phyloP scores from a whole-genome alignment of 2,113 vertebrate species.

The Psilopsiagon aymara region DNA sequence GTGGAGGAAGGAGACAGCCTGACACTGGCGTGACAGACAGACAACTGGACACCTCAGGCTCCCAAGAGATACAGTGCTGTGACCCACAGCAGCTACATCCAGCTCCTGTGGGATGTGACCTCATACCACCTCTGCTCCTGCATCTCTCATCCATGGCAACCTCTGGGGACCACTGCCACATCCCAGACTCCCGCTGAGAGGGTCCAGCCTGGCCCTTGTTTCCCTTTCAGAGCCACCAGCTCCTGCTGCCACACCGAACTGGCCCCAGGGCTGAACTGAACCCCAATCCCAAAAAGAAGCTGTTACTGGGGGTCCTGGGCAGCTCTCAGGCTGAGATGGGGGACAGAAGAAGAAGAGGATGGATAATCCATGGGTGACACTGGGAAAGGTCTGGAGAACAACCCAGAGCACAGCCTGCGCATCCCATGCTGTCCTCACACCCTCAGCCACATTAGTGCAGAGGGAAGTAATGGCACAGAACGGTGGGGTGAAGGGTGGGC shows the following conservation, averaged over 20 bases:
- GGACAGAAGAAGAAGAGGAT: not conserved
- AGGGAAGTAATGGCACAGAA: not conserved
- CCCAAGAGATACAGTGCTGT: not conserved
- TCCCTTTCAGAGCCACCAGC: not conserved
- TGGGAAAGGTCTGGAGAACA: not conserved
- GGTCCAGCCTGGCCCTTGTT: not conserved
- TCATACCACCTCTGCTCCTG: not conserved
- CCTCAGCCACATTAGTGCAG: not conserved
- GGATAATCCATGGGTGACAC: not conserved
- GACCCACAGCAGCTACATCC: not conserved
- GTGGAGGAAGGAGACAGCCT: not conserved
- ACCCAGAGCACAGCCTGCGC: not conserved
- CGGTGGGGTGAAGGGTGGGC: not conserved
- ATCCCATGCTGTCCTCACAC: accelerated
- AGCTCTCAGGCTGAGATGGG: not conserved
- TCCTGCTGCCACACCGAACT: not conserved
- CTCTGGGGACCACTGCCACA: accelerated
- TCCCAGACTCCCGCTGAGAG: not conserved
- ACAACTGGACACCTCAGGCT: not conserved
- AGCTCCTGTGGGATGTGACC: not conserved
- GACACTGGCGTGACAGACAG: not conserved
- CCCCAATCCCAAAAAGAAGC: not conserved
- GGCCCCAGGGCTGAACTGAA: not conserved
- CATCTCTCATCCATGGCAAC: not conserved
- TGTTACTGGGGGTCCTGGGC: not conserved